A percentile compares a stretch with the other conserved stretches of the same genome.
Conservation (phyloP, 2,113 vertebrate species). For the Cyanoderma ruficeps region DNA sequence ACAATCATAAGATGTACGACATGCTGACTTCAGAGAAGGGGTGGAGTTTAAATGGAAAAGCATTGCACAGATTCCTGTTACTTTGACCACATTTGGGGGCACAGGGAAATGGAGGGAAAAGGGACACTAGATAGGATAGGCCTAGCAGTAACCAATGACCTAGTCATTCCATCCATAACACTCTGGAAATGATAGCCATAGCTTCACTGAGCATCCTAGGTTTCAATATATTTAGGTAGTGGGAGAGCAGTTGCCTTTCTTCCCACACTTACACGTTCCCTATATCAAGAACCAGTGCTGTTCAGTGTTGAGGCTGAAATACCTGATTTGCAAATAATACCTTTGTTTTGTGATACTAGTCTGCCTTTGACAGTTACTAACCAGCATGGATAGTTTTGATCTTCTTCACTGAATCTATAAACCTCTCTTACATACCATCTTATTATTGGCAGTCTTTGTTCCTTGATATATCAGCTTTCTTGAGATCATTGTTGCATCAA, state of each 20-base stretch:
- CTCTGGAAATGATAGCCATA: background rate
- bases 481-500: background rate
- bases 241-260: background rate
- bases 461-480: background rate
- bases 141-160: background rate
- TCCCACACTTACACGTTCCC: rapidly evolving
- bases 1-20: rapidly evolving
- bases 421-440: background rate
- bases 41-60: background rate
- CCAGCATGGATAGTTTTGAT: background rate
- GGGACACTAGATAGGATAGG: background rate
- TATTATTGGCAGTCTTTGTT: background rate
- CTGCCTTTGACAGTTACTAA: background rate
- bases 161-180: background rate
- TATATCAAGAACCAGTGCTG: background rate
- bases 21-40: background rate
- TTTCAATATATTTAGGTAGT: background rate
- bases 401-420: background rate
- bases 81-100: background rate
- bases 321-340: background rate
- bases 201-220: background rate
- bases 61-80: rapidly evolving
- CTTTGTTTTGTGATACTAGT: background rate
- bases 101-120: background rate
- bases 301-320: background rate